phyloP scores from a whole-genome alignment of 2,888 invertebrate species.

The Tiliacea citrago region DNA sequence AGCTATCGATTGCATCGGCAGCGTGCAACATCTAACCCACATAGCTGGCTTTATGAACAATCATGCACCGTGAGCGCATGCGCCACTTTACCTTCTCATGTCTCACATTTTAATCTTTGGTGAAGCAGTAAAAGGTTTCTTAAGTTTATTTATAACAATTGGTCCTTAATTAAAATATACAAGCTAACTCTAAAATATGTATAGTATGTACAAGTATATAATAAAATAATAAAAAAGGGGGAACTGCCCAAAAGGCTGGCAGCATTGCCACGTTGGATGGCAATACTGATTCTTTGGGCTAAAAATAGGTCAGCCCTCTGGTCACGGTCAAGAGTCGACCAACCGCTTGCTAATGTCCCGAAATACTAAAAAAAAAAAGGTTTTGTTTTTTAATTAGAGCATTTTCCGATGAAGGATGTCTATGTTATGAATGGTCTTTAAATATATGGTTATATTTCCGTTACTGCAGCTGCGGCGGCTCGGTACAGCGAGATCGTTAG shows the following conservation, averaged over 20 bases:
- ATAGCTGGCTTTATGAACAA: conserved; percentile 68
- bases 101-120: not conserved
- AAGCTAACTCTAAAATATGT: too few species aligned
- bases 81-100: not conserved
- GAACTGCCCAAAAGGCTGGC: too few species aligned
- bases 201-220: too few species aligned
- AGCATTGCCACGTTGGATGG: too few species aligned
- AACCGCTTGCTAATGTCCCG: too few species aligned
- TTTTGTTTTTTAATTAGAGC: not conserved
- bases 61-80: conserved; percentile 43
- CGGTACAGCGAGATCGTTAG: conserved; percentile 72
- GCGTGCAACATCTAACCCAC: conserved; percentile 72
- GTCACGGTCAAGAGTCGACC: too few species aligned
- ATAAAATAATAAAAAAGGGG: too few species aligned
- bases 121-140: not conserved
- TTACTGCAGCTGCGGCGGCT: conserved; percentile 4
- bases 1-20: conserved; percentile 69
- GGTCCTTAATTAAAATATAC: too few species aligned
- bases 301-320: too few species aligned
- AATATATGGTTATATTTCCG: conserved; percentile 9
- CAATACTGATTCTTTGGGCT: too few species aligned
- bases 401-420: not conserved
- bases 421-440: not conserved
- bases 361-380: too few species aligned
- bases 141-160: too few species aligned